Evolutionary conservation across 2,113 vertebrate genomes (phyloP).

Genomic region (Paratilapia polleni): DNA sequence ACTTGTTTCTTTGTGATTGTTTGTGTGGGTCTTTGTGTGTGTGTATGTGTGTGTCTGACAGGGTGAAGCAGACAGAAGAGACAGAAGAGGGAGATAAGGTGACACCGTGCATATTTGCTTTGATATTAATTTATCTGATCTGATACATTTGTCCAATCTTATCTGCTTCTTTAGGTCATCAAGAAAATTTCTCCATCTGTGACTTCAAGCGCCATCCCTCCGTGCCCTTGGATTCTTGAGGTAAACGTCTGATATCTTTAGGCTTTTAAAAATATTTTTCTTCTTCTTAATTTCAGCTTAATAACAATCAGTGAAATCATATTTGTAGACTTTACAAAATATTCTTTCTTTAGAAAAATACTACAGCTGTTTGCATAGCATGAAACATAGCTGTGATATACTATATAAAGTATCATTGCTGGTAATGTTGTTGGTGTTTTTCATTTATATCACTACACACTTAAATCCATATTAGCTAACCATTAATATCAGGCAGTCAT

Average conservation of each 20-base stretch:
- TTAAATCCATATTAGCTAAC: slow-evolving; percentile 42
- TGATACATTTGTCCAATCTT: slow-evolving; percentile 57
- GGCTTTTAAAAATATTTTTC: not conserved
- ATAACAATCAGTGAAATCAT: not conserved
- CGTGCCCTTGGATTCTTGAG: slow-evolving; percentile 74
- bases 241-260: slow-evolving; percentile 66
- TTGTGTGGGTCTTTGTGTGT: slow-evolving; percentile 20
- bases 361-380: not conserved
- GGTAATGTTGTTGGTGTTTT: not conserved
- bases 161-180: slow-evolving; percentile 79
- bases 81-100: not conserved
- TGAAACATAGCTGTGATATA: not conserved
- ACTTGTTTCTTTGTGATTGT: slow-evolving; percentile 62
- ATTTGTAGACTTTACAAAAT: not conserved
- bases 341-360: not conserved
- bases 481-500: slow-evolving; percentile 17
- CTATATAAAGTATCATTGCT: not conserved
- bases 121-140: slow-evolving; percentile 36
- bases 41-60: slow-evolving; percentile 11
- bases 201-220: slow-evolving; percentile 71
- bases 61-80: slow-evolving; percentile 3
- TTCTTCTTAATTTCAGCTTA: not conserved
- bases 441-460: not conserved
- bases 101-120: slow-evolving; percentile 22
- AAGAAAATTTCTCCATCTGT: slow-evolving; percentile 87